A percentile compares a stretch with the other conserved stretches of the same genome.
These are phyloP conservation scores for Choristoneura fumiferana DNA, from an alignment of 1,140 invertebrate genomes.

Conservation along the genomic window DNA sequence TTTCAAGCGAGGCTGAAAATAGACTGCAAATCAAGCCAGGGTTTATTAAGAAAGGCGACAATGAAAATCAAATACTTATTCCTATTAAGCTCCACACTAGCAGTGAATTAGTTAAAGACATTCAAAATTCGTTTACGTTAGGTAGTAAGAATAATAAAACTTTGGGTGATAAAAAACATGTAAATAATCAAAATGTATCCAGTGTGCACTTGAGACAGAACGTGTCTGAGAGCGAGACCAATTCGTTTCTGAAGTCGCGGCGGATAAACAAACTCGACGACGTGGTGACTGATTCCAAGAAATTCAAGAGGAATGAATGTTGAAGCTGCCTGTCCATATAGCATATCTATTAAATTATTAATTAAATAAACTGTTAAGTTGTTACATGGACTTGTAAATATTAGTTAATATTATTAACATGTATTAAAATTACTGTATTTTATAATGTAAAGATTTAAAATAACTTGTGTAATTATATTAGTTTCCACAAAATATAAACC, in stretches of 20 bases:
- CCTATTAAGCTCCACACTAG: conserved; percentile 58
- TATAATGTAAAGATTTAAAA: conserved; percentile 63
- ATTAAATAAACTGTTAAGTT: conserved; percentile 69
- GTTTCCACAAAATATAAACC: conserved; percentile 56
- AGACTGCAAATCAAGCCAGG: conserved; percentile 66
- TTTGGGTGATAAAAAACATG: conserved; percentile 71
- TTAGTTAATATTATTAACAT: conserved; percentile 65
- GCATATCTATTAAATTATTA: conserved; percentile 70
- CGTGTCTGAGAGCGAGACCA: conserved; percentile 63
- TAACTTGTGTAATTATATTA: conserved; percentile 62
- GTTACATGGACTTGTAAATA: conserved; percentile 70
- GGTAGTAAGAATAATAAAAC: conserved; percentile 68
- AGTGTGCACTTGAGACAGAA: conserved; percentile 68
- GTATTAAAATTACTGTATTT: conserved; percentile 70
- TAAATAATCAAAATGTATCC: conserved; percentile 73
- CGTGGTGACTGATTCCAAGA: conserved; percentile 64
- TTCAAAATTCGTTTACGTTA: conserved; percentile 66
- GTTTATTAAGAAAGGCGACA: conserved; percentile 61
- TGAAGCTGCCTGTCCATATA: conserved; percentile 62
- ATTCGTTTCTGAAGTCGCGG: conserved; percentile 63
- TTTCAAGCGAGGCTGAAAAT: conserved; percentile 67
- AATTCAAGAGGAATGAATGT: conserved; percentile 73
- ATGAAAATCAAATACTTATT: conserved; percentile 66
- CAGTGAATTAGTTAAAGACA: conserved; percentile 67
- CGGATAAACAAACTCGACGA: conserved; percentile 66